A percentile compares a stretch with the other conserved stretches of the same genome.
Conservation (phyloP, 2,888 invertebrate species). For the Antheraea assamensis region DNA sequence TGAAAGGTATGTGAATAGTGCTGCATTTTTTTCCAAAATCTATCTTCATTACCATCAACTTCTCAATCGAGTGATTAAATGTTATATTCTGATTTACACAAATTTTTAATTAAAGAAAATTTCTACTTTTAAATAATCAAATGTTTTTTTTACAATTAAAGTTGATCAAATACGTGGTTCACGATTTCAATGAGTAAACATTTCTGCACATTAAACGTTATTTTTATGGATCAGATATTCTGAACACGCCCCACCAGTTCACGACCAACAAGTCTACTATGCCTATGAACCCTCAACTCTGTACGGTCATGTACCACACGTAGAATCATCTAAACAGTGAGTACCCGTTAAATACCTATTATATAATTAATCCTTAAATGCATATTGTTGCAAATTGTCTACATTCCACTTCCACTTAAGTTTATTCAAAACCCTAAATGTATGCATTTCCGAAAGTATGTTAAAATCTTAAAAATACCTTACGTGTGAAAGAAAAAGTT, state of each 20-base stretch:
- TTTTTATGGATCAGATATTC: slow-evolving; percentile 50
- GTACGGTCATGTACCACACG: slow-evolving; percentile 46
- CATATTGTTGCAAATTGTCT: too few species aligned
- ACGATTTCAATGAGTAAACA: too few species aligned
- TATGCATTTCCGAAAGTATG: too few species aligned
- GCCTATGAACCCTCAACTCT: slow-evolving; percentile 63
- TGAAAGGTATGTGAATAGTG: slow-evolving; percentile 57
- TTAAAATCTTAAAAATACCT: too few species aligned
- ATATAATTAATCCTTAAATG: too few species aligned
- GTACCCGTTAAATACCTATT: slow-evolving; percentile 31
- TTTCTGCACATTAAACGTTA: background rate
- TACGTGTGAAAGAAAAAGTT: too few species aligned
- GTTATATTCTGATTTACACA: too few species aligned
- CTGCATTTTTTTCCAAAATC: background rate
- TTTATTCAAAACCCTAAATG: too few species aligned
- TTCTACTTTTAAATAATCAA: background rate
- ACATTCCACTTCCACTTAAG: too few species aligned
- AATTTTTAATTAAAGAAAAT: background rate
- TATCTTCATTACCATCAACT: background rate
- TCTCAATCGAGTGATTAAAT: too few species aligned
- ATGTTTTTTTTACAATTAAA: background rate
- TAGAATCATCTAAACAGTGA: slow-evolving; percentile 67
- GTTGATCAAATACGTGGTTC: too few species aligned
- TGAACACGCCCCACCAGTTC: slow-evolving; percentile 57
- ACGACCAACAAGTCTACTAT: slow-evolving; percentile 64